Percentiles rank a stretch among this genome's conserved stretches.
Conservation (phyloP, 2,797 vertebrate species). For the Paratrypauchen microcephalus region DNA sequence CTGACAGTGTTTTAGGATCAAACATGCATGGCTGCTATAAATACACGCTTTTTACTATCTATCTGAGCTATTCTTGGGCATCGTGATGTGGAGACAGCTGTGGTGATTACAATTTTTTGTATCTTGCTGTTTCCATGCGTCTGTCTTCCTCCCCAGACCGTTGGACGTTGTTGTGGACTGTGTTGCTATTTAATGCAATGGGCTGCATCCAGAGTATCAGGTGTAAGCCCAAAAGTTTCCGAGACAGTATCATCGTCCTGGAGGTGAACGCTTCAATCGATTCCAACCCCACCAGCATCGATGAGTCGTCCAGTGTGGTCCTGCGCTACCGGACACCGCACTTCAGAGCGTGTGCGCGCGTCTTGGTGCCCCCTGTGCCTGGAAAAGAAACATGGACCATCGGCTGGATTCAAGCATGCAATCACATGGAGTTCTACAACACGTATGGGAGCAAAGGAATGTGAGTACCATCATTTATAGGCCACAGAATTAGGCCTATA, state of each 20-base stretch:
- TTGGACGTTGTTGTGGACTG: slow-evolving; percentile 83
- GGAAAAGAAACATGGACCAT: slow-evolving; percentile 94
- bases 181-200: slow-evolving; percentile 87
- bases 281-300: slow-evolving; percentile 94
- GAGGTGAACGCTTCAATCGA: slow-evolving; percentile 95
- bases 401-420: slow-evolving; percentile 98
- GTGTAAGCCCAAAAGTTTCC: slow-evolving; percentile 96
- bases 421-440: slow-evolving; percentile 99
- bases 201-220: slow-evolving; percentile 98
- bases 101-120: slow-evolving; percentile 47
- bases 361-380: slow-evolving; percentile 89
- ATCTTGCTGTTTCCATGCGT: slow-evolving; percentile 81
- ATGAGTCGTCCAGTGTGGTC: slow-evolving; percentile 95
- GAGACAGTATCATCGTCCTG: slow-evolving; percentile 89
- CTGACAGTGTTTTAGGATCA: slow-evolving; percentile 33
- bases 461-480: slow-evolving; percentile 79
- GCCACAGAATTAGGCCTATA: not conserved
- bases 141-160: slow-evolving; percentile 78
- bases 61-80: slow-evolving; percentile 18
- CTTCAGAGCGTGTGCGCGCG: slow-evolving; percentile 91
- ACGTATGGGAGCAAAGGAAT: slow-evolving; percentile 93
- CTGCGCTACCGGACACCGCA: slow-evolving; percentile 96
- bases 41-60: slow-evolving; percentile 33
- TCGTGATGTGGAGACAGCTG: slow-evolving; percentile 47
- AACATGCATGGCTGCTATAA: slow-evolving; percentile 48